Conservation (phyloP, 2,113 vertebrate genomes). For the Maccullochella peelii region DNA sequence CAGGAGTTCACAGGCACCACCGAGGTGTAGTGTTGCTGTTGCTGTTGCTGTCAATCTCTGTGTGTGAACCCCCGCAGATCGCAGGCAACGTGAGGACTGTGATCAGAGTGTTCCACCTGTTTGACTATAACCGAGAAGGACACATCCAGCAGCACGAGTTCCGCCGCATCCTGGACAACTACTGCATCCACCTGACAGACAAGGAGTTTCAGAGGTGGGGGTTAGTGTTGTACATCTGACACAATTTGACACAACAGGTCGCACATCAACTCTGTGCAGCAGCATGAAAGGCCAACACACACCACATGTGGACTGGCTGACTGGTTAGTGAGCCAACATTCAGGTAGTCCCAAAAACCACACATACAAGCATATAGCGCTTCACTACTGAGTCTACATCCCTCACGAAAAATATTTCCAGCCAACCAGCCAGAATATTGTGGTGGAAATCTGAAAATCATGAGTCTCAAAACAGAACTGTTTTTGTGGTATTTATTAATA, state of each 20-base stretch:
- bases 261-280: background rate
- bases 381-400: background rate
- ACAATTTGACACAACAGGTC: constrained; percentile 10
- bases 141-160: constrained; percentile 65
- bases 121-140: constrained; percentile 72
- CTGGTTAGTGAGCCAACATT: background rate
- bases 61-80: constrained; percentile 66
- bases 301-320: background rate
- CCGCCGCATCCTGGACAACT: constrained; percentile 70
- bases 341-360: background rate
- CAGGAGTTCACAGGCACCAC: constrained; percentile 46
- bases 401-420: background rate
- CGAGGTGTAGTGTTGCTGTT: constrained; percentile 28
- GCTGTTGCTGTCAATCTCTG: constrained; percentile 40
- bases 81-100: constrained; percentile 78
- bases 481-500: no score
- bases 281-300: background rate
- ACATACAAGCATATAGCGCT: background rate
- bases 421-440: background rate
- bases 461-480: no score
- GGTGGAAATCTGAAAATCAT: no score
- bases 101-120: constrained; percentile 74
- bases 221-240: background rate
- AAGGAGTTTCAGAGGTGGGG: constrained; percentile 75
- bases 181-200: constrained; percentile 74